phyloP scores from a whole-genome alignment of 2,113 vertebrate species.

The Penelope pileata region DNA sequence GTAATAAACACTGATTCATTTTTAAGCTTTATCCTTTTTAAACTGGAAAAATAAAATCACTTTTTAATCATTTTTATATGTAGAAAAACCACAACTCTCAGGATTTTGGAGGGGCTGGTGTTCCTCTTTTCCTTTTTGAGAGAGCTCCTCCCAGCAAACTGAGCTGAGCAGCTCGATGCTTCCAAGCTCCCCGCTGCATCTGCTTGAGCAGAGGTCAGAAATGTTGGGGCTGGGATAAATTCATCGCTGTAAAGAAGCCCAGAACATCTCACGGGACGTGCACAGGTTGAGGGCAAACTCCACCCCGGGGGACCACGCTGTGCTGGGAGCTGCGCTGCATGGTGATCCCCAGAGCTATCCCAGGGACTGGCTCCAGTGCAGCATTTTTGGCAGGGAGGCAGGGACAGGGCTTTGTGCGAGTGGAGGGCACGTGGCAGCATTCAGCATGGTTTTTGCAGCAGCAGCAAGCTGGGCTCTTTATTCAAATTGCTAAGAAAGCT shows the following conservation, averaged over 20 bases:
- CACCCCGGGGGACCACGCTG: background rate
- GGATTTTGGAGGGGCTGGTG: slow-evolving; percentile 78
- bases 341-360: background rate
- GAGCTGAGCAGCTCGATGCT: background rate
- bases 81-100: slow-evolving; percentile 16
- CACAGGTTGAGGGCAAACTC: background rate
- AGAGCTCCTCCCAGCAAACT: background rate
- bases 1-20: slow-evolving; percentile 57
- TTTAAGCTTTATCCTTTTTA: background rate
- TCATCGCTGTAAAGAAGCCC: background rate
- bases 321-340: background rate
- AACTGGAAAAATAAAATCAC: background rate
- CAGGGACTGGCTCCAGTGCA: background rate
- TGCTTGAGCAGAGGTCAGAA: background rate
- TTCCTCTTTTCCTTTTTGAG: slow-evolving; percentile 91
- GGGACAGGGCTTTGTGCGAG: too few species aligned
- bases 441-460: background rate
- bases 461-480: background rate
- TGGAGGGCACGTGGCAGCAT: too few species aligned
- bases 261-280: background rate
- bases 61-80: slow-evolving; percentile 13
- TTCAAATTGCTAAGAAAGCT: background rate
- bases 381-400: background rate
- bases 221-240: background rate
- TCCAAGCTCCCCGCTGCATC: background rate